A percentile compares a stretch with the other conserved stretches of the same genome.
These are phyloP conservation scores for Lepidochitona cinerea DNA, from an alignment of 2,888 invertebrate genomes.

Conservation along the genomic window DNA sequence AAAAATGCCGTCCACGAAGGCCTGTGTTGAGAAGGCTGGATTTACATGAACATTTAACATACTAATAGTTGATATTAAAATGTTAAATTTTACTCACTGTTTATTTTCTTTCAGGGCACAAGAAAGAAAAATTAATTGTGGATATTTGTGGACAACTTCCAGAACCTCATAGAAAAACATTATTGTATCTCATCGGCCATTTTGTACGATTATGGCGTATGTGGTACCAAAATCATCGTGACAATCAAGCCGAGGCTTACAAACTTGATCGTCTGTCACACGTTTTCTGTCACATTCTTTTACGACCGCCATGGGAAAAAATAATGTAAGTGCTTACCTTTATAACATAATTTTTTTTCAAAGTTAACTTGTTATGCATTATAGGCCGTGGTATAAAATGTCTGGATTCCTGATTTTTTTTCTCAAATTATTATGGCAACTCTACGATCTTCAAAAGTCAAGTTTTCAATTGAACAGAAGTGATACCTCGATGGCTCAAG, in stretches of 20 bases:
- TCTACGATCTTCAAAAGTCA: too few relatives aligned
- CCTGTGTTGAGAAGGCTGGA: too few relatives aligned
- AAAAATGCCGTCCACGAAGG: too few relatives aligned
- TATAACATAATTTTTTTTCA: too few relatives aligned
- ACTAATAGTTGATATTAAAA: neutral
- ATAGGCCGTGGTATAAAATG: too few relatives aligned
- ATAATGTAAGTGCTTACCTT: slow-evolving; percentile 82
- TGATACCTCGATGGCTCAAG: too few relatives aligned
- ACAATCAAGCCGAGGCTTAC: slow-evolving; percentile 76
- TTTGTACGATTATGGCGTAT: slow-evolving; percentile 80
- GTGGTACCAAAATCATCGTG: slow-evolving; percentile 23
- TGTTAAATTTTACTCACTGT: neutral
- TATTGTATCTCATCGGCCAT: slow-evolving; percentile 80
- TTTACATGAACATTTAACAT: neutral
- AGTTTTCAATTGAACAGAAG: too few relatives aligned
- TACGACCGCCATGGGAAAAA: slow-evolving; percentile 83
- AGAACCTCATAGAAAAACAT: slow-evolving; percentile 77
- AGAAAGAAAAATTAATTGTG: slow-evolving; percentile 74
- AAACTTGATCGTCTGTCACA: slow-evolving; percentile 76
- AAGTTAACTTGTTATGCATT: too few relatives aligned
- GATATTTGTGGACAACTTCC: slow-evolving; percentile 77
- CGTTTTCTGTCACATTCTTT: slow-evolving; percentile 81
- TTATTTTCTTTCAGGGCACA: slow-evolving; percentile 40
- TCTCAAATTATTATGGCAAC: too few relatives aligned
- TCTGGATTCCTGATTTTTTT: too few relatives aligned